phyloP scores from a whole-genome alignment of 1,140 invertebrate genomes.

The Diuraphis noxia region DNA sequence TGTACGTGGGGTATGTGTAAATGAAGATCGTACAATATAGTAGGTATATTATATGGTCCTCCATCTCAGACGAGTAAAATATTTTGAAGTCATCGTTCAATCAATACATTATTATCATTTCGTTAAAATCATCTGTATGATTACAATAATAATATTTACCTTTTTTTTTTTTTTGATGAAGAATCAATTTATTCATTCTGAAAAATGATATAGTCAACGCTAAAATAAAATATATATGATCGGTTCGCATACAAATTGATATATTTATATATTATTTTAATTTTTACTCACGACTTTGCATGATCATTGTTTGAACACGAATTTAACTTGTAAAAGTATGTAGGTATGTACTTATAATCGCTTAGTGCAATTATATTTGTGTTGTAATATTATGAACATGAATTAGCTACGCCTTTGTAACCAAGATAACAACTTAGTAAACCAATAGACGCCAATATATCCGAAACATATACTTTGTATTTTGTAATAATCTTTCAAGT shows the following conservation, averaged over 20 bases:
- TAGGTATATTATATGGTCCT: too few relatives aligned
- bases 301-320: background rate
- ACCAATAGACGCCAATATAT: conserved; percentile 34
- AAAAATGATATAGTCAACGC: background rate
- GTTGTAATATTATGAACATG: conserved; percentile 36
- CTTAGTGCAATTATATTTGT: background rate
- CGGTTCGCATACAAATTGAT: background rate
- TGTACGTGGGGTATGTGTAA: too few relatives aligned
- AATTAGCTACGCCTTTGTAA: conserved; percentile 45
- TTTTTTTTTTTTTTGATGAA: too few relatives aligned
- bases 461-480: conserved; percentile 38
- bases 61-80: background rate
- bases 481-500: conserved; percentile 39
- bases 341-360: background rate
- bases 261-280: background rate
- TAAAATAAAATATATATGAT: background rate
- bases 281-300: background rate
- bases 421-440: conserved; percentile 38
- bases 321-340: background rate
- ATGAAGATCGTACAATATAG: background rate
- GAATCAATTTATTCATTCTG: background rate
- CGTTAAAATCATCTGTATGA: background rate
- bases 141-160: background rate
- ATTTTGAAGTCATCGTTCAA: background rate
- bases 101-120: background rate